Base-by-base conservation (phyloP, 2,888 invertebrate genomes). In the Gandaritis pyraliata region DNA sequence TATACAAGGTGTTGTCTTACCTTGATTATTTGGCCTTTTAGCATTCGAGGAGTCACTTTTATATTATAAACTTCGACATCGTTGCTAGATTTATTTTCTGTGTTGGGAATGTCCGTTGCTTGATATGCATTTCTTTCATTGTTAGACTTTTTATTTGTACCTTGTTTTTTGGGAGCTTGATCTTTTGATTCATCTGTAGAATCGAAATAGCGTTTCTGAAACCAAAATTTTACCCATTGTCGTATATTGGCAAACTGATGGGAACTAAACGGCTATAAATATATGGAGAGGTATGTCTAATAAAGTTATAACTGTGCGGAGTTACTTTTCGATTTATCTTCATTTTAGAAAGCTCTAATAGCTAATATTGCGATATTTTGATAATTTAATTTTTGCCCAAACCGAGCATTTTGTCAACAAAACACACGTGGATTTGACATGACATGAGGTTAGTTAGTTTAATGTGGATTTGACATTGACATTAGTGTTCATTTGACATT, bases 61-160 rank as follows among this genome's bases (percentile, higher is more conserved):
- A 91, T 78, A 61, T 86, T 87, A 65, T 76, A 90, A 13, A 88
- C 84, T 78, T 90, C 75, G 2, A 88, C 78, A 65, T 85, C 69
- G 50, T 72, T 57, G 38, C 57, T 49, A 55, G 45, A 39, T 18
- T 48, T 58, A 41, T 49, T 56, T 12, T 41, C 41, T 33, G 55
- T 18, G 6, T 50, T 45, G 29, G 49, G 59, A 43, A 6, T 58
- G 39, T 48, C 60, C 12, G 65, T 38, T 18, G 46, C 16, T 61
- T 54, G 45, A 45, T 16, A 39, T 39, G 45, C 47, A 12, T 48
- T 62, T 13, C 47, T 48, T 18, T 63, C 41, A 12, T 61, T 46
- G n/a, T 59, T 55, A 10, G 66, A 43, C 58, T 59, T 30, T 69
- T 68, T 65, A 65, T 70, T 46, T 39, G 61, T 46, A 2, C 57